Evolutionary conservation across 1,140 invertebrate species (phyloP).

Genomic region (Pentalonia nigronervosa): DNA sequence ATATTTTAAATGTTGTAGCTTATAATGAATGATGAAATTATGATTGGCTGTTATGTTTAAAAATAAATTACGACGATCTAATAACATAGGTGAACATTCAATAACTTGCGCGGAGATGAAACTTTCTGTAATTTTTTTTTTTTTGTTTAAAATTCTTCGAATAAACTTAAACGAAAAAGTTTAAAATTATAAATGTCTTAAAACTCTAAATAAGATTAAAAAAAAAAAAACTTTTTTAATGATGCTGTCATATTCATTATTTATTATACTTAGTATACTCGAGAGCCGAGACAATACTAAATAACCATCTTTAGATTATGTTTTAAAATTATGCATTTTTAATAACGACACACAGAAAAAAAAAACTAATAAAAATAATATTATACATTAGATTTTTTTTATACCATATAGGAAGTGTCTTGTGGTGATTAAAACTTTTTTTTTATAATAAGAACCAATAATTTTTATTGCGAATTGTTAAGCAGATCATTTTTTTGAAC

Average conservation of each 20-base stretch:
- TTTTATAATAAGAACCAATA: background rate
- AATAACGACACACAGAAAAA: background rate
- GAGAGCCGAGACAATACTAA: background rate
- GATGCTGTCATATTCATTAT: background rate
- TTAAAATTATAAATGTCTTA: background rate
- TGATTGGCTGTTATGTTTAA: background rate
- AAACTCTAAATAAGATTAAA: background rate
- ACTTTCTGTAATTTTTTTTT: background rate
- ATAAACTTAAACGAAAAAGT: background rate
- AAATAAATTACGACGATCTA: background rate
- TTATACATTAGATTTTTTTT: background rate
- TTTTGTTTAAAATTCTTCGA: background rate
- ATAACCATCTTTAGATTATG: background rate
- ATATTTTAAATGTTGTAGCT: too few species aligned
- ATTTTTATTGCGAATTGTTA: background rate
- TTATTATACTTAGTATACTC: background rate
- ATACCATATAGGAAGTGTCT: background rate
- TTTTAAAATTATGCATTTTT: background rate
- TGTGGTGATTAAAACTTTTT: background rate
- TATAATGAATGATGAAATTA: too few species aligned
- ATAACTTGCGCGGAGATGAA: background rate
- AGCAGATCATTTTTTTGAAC: background rate
- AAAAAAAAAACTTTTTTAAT: constrained; percentile 24
- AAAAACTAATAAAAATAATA: background rate
- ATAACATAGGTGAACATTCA: background rate